Conservation (phyloP, 2,797 vertebrate genomes). For the Coreius guichenoti region DNA sequence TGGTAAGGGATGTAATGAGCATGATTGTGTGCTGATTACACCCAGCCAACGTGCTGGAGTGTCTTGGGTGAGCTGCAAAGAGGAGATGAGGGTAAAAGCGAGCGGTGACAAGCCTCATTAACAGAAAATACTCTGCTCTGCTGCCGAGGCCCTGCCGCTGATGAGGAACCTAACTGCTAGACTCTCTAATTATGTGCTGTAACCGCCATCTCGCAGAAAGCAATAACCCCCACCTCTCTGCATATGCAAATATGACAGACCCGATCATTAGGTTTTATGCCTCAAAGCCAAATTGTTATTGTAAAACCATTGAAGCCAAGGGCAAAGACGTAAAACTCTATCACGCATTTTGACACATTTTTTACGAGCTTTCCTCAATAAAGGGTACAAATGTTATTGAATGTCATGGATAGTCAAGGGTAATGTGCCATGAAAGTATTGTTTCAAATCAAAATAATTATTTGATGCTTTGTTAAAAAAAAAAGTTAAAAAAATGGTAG, state of each 20-base stretch:
- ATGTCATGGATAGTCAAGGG: slow-evolving; percentile 68
- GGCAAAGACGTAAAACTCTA: slow-evolving; percentile 70
- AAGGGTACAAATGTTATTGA: slow-evolving; percentile 73
- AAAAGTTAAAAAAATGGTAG: neutral
- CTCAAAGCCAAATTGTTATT: slow-evolving; percentile 81
- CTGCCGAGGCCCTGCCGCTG: slow-evolving; percentile 65
- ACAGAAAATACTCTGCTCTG: slow-evolving; percentile 72
- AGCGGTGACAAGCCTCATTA: slow-evolving; percentile 81
- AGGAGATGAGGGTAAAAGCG: slow-evolving; percentile 62
- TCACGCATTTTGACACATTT: slow-evolving; percentile 71
- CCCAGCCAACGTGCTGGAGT: slow-evolving; percentile 53
- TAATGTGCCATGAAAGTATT: slow-evolving; percentile 59
- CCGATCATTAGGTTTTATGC: slow-evolving; percentile 83
- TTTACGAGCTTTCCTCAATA: slow-evolving; percentile 72
- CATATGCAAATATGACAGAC: slow-evolving; percentile 84
- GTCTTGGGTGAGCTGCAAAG: slow-evolving; percentile 54
- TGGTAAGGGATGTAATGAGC: slow-evolving; percentile 68
- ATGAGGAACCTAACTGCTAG: slow-evolving; percentile 72
- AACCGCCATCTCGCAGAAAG: slow-evolving; percentile 72
- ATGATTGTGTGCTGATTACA: slow-evolving; percentile 68
- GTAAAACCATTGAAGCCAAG: slow-evolving; percentile 79
- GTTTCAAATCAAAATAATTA: slow-evolving; percentile 55
- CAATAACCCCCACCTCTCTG: slow-evolving; percentile 76
- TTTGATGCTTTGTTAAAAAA: slow-evolving; percentile 36
- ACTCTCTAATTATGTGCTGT: slow-evolving; percentile 79